Base-by-base conservation (phyloP, 2,113 vertebrate species). In the Motacilla tschutschensis region DNA sequence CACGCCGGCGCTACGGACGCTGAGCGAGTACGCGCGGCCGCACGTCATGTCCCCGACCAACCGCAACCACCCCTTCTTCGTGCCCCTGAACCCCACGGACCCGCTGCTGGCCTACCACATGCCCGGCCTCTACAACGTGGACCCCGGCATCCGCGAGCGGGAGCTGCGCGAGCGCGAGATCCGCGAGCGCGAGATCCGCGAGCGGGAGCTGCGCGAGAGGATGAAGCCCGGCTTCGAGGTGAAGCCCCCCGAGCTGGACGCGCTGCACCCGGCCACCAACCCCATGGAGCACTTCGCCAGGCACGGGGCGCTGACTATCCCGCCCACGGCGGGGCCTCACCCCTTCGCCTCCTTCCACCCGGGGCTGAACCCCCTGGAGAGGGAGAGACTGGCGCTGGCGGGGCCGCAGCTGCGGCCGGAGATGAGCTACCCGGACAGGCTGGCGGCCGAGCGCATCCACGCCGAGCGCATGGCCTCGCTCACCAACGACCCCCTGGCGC, bases 171-270 rank as follows among this genome's bases (percentile, higher is more conserved):
- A 99, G 76, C 96, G 99, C 0, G 99, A 99, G 92, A 94, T 99
- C 85, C 97, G 99, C 0, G 98, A 99, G 85, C 95, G 99, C 1
- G 99, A 99, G 95, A 97, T 99, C 31, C 97, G 99, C 0, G 99
- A 99, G 93, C 94, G 99, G 17, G 99, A 99, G 93, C 79, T 99
- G 74, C 96, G 98, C 17, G 99, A 99, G 89, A 96, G 99, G 92
- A 99, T 99, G 99, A 99, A 99, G 89, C 99, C 99, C 0, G 99
- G 99, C 71, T 99, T 99, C 35, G 99, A 99, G 97, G 98, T 99
- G 94, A 99, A 99, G 95, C 99, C 99, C 8, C 99, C 99, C 0
- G 99, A 99, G 94, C 96, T 99, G 81, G 99, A 99, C 57, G 94
- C 98, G 15, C 96, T 99, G 90, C 99, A 99, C 95, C 99, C 99